Conservation (phyloP, 2,113 vertebrate genomes). For the Embiotoca jacksoni region DNA sequence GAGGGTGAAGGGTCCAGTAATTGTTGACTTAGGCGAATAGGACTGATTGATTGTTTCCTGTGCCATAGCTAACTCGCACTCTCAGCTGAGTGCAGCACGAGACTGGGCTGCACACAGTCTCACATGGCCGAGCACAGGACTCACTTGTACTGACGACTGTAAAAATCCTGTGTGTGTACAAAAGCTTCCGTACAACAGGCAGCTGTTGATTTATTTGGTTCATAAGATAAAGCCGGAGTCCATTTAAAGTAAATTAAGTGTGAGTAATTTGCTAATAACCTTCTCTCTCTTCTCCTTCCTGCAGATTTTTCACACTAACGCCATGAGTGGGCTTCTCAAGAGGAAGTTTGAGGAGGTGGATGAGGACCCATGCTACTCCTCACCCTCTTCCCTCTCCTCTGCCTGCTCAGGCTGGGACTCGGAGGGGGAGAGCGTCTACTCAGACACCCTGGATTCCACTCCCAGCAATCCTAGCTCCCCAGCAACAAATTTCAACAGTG, state of each 20-base stretch:
- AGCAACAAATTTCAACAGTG: slow-evolving; percentile 87
- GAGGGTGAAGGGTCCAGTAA: slow-evolving; percentile 78
- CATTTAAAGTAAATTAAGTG: not conserved
- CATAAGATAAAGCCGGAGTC: not conserved
- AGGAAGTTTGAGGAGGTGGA: slow-evolving; percentile 96
- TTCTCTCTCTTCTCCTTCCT: slow-evolving; percentile 15
- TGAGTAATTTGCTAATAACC: slow-evolving; percentile 36
- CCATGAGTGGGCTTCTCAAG: slow-evolving; percentile 94
- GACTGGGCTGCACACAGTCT: slow-evolving; percentile 32
- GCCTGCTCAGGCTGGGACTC: slow-evolving; percentile 91
- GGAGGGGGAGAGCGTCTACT: slow-evolving; percentile 88
- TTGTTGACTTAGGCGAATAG: slow-evolving; percentile 80
- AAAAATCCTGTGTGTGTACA: slow-evolving; percentile 9
- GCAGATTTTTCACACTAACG: slow-evolving; percentile 82
- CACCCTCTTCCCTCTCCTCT: slow-evolving; percentile 89
- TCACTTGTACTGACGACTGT: slow-evolving; percentile 7
- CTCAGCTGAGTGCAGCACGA: slow-evolving; percentile 59
- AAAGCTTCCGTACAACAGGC: not conserved
- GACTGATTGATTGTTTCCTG: slow-evolving; percentile 83
- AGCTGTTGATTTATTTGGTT: not conserved
- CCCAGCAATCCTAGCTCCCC: slow-evolving; percentile 82
- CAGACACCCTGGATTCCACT: slow-evolving; percentile 85
- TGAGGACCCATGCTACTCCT: slow-evolving; percentile 90
- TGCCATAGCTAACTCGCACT: slow-evolving; percentile 52
- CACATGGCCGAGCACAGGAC: slow-evolving; percentile 52